These are phyloP conservation scores for Syrphus vitripennis DNA, from an alignment of 2,888 invertebrate species.

Conservation along the genomic window DNA sequence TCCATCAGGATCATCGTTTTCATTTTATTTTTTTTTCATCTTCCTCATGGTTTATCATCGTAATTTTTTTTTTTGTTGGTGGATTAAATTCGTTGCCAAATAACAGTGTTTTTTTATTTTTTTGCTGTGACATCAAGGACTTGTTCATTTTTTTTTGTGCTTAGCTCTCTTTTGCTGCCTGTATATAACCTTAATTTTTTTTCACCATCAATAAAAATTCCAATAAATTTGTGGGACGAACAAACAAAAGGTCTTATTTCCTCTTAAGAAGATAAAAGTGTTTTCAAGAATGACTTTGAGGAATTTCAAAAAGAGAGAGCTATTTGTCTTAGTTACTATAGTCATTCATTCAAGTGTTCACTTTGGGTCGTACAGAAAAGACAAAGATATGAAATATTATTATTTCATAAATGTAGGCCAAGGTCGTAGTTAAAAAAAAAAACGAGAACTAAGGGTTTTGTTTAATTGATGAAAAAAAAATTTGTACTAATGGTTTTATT, in stretches of 20 bases:
- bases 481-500: neutral
- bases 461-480: neutral
- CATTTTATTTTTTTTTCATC: constrained; percentile 19
- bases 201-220: constrained; percentile 21
- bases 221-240: constrained; percentile 10
- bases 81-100: constrained; percentile 19
- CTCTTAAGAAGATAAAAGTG: constrained; percentile 10
- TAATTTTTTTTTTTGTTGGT: neutral
- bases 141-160: neutral
- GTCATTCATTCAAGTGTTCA: constrained; percentile 21
- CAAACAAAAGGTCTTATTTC: constrained; percentile 26
- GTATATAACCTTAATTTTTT: neutral
- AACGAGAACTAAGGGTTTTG: neutral
- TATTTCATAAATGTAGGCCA: neutral
- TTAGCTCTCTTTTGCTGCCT: neutral
- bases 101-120: neutral
- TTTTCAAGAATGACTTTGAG: constrained; percentile 10
- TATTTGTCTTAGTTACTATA: constrained; percentile 13
- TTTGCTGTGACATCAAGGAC: constrained; percentile 11
- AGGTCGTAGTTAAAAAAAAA: neutral
- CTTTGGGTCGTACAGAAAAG: neutral
- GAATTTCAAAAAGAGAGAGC: neutral
- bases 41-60: neutral
- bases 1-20: constrained; percentile 61
- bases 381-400: constrained; percentile 3